Evolutionary conservation across 2,888 invertebrate species (phyloP), one percentile per base, ranked within the genome.

Genomic region (Orthosia gothica): DNA sequence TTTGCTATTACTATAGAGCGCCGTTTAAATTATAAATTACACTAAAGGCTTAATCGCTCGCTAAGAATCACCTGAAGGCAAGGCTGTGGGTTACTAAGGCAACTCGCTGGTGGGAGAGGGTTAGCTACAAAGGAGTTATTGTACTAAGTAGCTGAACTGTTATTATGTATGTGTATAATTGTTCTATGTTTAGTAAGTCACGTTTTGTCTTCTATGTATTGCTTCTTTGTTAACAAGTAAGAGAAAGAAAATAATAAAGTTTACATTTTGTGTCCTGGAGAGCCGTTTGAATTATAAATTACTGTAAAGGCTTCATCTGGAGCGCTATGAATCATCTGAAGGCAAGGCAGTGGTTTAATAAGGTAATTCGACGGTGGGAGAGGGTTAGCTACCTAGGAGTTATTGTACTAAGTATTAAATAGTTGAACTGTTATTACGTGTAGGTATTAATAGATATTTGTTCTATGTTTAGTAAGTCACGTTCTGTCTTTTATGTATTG

Each of bases 301-400:
- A 18, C 2, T 23, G n/a, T 69, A n/a, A 32, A 40, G 7, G 9
- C 40, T 40, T 40, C 40, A 7, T 40, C 40, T 32, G 32, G 9
- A 0, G 20, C 50, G 52, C 32, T 59, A 58, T 74, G 75, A 76
- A 74, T 76, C 65, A 81, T 79, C 64, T 77, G 72, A 77, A 70
- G 54, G 32, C 40, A 40, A 40, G 40, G 57, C 15, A 16, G 49
- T 52, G 26, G 58, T 63, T 63, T 71, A 67, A 67, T 58, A 57
- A 40, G 50, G 69, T 23, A 45, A 63, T 40, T 23, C n/a, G 57
- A 45, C 12, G 1, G 32, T 23, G 45, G 16, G 62, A 11, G 62
- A 23, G 12, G 62, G 47, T 23, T 5, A 12, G 20, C 45, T 11
- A 45, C 45, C 9, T 2, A 20, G 20, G 11, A 45, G n/a, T 61